A percentile compares a stretch with the other conserved stretches of the same genome.
phyloP scores from a whole-genome alignment of 2,888 invertebrate species.

The Candidula unifasciata region DNA sequence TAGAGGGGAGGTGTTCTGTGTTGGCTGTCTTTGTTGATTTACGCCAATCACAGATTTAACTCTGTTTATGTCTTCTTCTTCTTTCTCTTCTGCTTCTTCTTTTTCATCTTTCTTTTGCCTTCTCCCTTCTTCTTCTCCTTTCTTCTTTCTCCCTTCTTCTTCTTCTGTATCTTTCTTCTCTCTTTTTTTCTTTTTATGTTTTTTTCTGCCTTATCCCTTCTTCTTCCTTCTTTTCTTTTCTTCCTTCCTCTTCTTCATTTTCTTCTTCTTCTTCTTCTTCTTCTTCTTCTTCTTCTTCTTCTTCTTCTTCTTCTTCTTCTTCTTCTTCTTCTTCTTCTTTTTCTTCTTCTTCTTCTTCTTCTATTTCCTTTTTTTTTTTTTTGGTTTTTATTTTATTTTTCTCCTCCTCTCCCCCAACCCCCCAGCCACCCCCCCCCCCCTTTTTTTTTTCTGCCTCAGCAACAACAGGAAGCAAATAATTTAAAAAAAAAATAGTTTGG shows the following conservation, averaged over 20 bases:
- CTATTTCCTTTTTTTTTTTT: too few relatives aligned
- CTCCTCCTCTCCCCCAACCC: too few relatives aligned
- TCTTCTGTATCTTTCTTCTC: neutral
- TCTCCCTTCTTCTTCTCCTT: neutral
- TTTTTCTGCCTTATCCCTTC: neutral
- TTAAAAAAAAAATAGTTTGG: too few relatives aligned
- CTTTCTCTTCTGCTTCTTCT: constrained; percentile 10
- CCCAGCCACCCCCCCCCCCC: too few relatives aligned
- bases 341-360: neutral
- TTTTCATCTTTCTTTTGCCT: constrained; percentile 38
- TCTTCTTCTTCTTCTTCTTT: neutral
- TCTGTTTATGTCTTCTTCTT: too few relatives aligned
- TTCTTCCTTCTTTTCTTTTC: neutral
- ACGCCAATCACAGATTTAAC: too few relatives aligned
- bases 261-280: constrained; percentile 23
- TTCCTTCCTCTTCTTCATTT: neutral
- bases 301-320: neutral
- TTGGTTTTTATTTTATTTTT: too few relatives aligned
- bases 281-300: neutral
- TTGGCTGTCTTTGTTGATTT: too few relatives aligned
- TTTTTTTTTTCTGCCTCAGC: too few relatives aligned
- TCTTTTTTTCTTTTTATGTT: constrained; percentile 3
- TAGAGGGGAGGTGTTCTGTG: too few relatives aligned
- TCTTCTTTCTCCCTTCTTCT: neutral
- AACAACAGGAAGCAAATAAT: too few relatives aligned